phyloP scores from a whole-genome alignment of 1,140 invertebrate species.

The Bacillus rossius region DNA sequence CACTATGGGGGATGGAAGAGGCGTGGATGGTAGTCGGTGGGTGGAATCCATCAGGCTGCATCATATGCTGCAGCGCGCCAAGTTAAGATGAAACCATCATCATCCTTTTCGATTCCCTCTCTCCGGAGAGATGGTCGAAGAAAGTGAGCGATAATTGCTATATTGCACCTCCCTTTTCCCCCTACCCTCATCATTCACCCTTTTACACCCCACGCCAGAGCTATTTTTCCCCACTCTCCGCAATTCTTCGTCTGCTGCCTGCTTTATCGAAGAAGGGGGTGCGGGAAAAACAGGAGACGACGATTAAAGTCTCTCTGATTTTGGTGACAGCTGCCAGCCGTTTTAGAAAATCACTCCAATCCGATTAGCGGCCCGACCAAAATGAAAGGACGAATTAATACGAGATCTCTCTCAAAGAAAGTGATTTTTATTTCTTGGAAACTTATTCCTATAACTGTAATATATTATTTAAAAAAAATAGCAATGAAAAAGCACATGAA shows the following conservation, averaged over 20 bases:
- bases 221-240: too few relatives aligned
- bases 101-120: background rate
- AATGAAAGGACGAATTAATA: too few relatives aligned
- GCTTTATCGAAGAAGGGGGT: too few relatives aligned
- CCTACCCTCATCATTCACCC: too few relatives aligned
- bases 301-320: background rate
- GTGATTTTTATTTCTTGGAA: too few relatives aligned
- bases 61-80: background rate
- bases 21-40: background rate
- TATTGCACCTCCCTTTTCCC: background rate
- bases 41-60: conserved; percentile 2
- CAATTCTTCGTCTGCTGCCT: too few relatives aligned
- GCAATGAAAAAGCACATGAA: too few relatives aligned
- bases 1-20: too few relatives aligned
- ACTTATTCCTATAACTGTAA: too few relatives aligned
- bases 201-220: too few relatives aligned
- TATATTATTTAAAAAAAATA: too few relatives aligned
- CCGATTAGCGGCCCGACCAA: background rate
- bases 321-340: conserved; percentile 10
- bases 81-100: conserved; percentile 1
- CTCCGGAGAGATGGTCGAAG: conserved; percentile 6
- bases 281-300: background rate
- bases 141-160: conserved; percentile 11
- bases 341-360: conserved; percentile 11
- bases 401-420: too few relatives aligned